Conservation (phyloP, 2,797 vertebrate species). For the Triplophysa yarkandensis region DNA sequence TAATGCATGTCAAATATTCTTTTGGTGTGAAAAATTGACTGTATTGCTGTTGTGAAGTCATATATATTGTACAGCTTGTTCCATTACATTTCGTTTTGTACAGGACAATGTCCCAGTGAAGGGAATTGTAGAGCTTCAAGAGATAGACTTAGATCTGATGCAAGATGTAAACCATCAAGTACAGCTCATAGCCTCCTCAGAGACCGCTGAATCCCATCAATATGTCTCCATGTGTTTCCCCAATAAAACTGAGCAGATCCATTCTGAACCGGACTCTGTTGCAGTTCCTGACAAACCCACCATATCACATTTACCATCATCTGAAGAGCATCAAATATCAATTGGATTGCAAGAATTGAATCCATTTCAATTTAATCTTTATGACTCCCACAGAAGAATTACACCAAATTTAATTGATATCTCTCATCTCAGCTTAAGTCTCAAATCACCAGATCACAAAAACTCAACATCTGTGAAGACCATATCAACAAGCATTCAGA, state of each 20-base stretch:
- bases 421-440: constrained; percentile 50
- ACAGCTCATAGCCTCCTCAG: constrained; percentile 9
- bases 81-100: constrained; percentile 68
- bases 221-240: constrained; percentile 5
- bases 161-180: constrained; percentile 43
- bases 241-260: constrained; percentile 26
- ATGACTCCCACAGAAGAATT: constrained; percentile 65
- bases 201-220: constrained; percentile 4
- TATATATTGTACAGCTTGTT: constrained; percentile 6
- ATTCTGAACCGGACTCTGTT: too few species aligned
- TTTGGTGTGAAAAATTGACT: neutral
- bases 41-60: constrained; percentile 9
- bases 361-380: constrained; percentile 61
- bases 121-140: constrained; percentile 51
- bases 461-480: constrained; percentile 56
- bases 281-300: constrained; percentile 4
- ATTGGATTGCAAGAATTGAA: constrained; percentile 37
- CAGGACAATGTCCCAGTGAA: constrained; percentile 54
- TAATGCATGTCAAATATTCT: constrained; percentile 8
- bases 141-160: constrained; percentile 39
- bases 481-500: constrained; percentile 57
- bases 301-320: neutral
- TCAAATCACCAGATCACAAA: constrained; percentile 61
- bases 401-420: constrained; percentile 61
- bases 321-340: constrained; percentile 32